Base-by-base conservation (phyloP, 2,888 invertebrate genomes). In the Belgica antarctica region DNA sequence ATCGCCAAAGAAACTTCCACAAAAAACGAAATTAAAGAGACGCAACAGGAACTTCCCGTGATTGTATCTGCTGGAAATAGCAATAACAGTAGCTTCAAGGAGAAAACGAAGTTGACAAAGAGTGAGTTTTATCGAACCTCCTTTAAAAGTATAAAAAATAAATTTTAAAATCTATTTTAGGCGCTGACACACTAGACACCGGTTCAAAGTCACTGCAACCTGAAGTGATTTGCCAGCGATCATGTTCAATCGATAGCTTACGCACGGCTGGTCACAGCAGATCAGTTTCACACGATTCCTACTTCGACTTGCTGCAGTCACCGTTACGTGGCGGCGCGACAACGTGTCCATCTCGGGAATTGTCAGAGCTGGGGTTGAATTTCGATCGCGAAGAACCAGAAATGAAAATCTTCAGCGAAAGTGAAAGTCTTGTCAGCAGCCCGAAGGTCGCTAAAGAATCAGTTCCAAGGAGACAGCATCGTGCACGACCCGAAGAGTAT, bases 261-360 rank as follows among this genome's bases (percentile, higher is more conserved):
- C 78, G 81, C 24, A 80, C 80, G 0, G 76, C 77, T 4, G 81
- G 80, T 0, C 80, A 80, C 57, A 81, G 81, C n/a, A 76, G 88
- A 62, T 94, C 94, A 0, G 91, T 94, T 0, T 94, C 94, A 0
- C 94, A 95, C 79, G 95, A 95, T 79, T 95, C 94, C 0, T 95
- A 95, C 81, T 95, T 95, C 81, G 94, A 94, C 76, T 73, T 79
- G 72, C 72, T 81, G 69, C 80, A 81, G 72, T 82, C 81, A 12
- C 79, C 81, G 25, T 79, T 80, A 66, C 76, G 80, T 8, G 72
- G 80, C 7, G 72, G 74, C 15, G 78, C 78, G 66, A 78, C 80
- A 12, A 72, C 71, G 25, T 80, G 79, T 71, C 78, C 80, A 2
- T 80, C 80, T 15, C 79, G 87, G 25, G 93, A 93, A 79, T 82